Percentiles rank a stretch among this genome's conserved stretches.
These are phyloP conservation scores for Mormyrus iriodes DNA, from an alignment of 2,113 vertebrate species.

Conservation along the genomic window DNA sequence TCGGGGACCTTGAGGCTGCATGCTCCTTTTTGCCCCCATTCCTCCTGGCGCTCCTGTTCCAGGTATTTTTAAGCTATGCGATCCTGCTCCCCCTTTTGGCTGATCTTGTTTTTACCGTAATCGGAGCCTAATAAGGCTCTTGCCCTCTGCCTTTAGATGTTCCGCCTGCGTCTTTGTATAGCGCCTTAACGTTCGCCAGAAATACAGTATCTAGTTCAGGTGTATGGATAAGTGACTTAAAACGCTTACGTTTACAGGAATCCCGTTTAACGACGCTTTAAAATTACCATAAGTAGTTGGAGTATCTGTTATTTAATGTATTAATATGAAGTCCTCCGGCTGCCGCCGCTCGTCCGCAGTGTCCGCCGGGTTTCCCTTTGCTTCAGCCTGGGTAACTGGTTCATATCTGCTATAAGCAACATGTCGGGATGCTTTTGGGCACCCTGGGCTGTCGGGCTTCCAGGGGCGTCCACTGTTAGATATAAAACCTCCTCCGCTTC, in stretches of 20 bases:
- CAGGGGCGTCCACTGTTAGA: background rate
- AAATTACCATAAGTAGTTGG: background rate
- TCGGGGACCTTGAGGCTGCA: background rate
- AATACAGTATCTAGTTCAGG: background rate
- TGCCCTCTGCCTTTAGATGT: background rate
- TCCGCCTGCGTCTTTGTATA: background rate
- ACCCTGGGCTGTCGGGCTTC: background rate
- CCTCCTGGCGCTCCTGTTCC: background rate
- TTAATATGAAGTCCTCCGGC: background rate
- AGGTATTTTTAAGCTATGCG: background rate
- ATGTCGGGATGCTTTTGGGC: background rate
- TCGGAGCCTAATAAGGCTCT: background rate
- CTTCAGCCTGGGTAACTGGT: background rate
- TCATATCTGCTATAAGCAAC: background rate
- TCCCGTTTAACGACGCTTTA: background rate
- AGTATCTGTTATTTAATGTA: background rate
- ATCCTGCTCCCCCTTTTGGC: background rate
- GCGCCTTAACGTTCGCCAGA: background rate
- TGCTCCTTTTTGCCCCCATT: background rate
- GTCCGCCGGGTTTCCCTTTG: background rate
- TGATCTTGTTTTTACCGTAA: background rate
- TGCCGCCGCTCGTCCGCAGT: background rate
- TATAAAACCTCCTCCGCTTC: conserved; percentile 39
- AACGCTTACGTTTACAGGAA: background rate
- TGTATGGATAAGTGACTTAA: background rate